Evolutionary conservation across 2,113 vertebrate species (phyloP), one percentile per base, ranked within the genome.

Genomic region (Rutilus rutilus): DNA sequence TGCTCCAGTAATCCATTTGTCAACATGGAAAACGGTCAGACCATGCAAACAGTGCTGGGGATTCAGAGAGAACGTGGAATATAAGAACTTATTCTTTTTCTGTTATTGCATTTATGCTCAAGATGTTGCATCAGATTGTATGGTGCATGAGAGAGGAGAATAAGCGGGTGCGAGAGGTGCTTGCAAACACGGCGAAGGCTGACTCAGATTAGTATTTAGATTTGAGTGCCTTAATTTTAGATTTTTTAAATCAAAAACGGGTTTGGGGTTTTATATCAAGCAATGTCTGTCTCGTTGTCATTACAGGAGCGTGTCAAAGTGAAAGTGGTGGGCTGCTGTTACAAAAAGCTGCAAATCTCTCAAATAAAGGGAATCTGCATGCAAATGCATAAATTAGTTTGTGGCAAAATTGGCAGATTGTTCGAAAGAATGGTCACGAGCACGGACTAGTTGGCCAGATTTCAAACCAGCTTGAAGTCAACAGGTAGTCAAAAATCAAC

Each of bases 111-210:
- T 91, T 91, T 92, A 87, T 84, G 84, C 89, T 89, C 86, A 92
- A 93, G 90, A 90, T 87, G 92, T 95, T 95, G 93, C 94, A 94
- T 95, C 95, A 95, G 92, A 89, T 90, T 87, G 86, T 82, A 74
- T 25, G 64, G 74, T 84, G 14, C 4, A 52, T 52, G 50, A 52
- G 88, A 90, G 89, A 83, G 17, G 64, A 78, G 30, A 50, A 62
- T 91, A 90, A 90, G 90, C 86, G 92, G 90, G 91, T 92, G 92
- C 90, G 89, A 92, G 89, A 91, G 91, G 90, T 39, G 85, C 91
- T 92, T 91, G 90, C 91, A 92, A 93, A 84, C 91, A 91, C 91
- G 91, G 93, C 89, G 85, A 92, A 90, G 91, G 91, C 90, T 87
- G 89, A 76, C 84, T 91, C 91, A 91, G 90, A 90, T 86, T 89